Conservation (phyloP, 2,113 vertebrate species). For the Rhabdomys dilectus region DNA sequence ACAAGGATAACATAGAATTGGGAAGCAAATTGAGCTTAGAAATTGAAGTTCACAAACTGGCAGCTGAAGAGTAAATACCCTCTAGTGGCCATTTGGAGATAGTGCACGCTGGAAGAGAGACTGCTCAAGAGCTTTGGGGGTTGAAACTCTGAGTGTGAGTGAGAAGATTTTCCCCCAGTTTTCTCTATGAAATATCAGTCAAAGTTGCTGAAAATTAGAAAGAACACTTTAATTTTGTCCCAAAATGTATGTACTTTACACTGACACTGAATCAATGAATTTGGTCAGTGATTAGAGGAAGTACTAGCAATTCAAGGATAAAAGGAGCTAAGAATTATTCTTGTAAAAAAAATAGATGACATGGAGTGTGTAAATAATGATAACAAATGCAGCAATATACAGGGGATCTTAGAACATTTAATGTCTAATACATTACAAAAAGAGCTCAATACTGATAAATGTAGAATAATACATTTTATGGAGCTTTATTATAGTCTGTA, state of each 20-base stretch:
- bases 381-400: constrained; percentile 69
- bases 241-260: constrained; percentile 72
- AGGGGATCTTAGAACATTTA: constrained; percentile 77
- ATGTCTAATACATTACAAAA: constrained; percentile 77
- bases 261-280: constrained; percentile 34
- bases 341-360: constrained; percentile 72
- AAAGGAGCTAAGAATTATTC: constrained; percentile 70
- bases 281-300: constrained; percentile 73
- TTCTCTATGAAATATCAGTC: not conserved
- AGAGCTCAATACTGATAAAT: constrained; percentile 80
- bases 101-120: not conserved
- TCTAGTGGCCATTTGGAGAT: not conserved
- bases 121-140: not conserved
- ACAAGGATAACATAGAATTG: not conserved
- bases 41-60: constrained; percentile 15
- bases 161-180: not conserved
- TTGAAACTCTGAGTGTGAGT: constrained; percentile 48
- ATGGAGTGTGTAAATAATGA: constrained; percentile 82
- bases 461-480: constrained; percentile 82
- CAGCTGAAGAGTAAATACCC: not conserved
- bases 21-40: constrained; percentile 41
- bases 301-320: constrained; percentile 66
- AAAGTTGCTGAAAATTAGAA: constrained; percentile 67
- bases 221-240: constrained; percentile 56
- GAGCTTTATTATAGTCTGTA: constrained; percentile 80